Conservation (phyloP, 2,888 invertebrate species). For the Aproaerema taeniolella region DNA sequence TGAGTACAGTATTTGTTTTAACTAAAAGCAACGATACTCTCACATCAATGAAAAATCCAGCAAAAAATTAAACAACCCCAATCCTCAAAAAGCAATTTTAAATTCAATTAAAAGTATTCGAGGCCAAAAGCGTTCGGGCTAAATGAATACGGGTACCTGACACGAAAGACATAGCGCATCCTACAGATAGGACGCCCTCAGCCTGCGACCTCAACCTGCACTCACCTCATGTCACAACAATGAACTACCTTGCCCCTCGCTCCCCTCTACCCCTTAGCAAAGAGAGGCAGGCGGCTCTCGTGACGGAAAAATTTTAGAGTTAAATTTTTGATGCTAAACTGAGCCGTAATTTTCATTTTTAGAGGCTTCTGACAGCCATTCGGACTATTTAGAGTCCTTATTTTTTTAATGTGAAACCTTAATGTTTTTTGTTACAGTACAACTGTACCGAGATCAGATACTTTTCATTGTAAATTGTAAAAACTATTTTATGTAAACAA, state of each 20-base stretch:
- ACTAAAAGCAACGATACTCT: too few relatives aligned
- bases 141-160: too few relatives aligned
- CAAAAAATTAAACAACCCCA: too few relatives aligned
- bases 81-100: too few relatives aligned
- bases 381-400: not conserved
- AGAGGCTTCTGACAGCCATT: constrained; percentile 2
- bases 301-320: constrained; percentile 31
- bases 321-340: constrained; percentile 35
- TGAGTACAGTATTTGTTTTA: too few relatives aligned
- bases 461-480: too few relatives aligned
- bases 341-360: constrained; percentile 13
- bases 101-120: too few relatives aligned
- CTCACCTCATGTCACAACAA: constrained; percentile 47
- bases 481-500: too few relatives aligned
- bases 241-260: constrained; percentile 23
- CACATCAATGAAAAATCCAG: too few relatives aligned
- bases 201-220: constrained; percentile 32
- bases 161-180: too few relatives aligned
- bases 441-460: too few relatives aligned
- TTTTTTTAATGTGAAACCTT: not conserved
- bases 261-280: constrained; percentile 16
- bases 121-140: too few relatives aligned
- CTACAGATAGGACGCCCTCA: not conserved
- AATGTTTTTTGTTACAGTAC: not conserved
- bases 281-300: constrained; percentile 3